A percentile compares a stretch with the other conserved stretches of the same genome.
phyloP scores from a whole-genome alignment of 2,888 invertebrate genomes.

The Trachelus troglodyta region DNA sequence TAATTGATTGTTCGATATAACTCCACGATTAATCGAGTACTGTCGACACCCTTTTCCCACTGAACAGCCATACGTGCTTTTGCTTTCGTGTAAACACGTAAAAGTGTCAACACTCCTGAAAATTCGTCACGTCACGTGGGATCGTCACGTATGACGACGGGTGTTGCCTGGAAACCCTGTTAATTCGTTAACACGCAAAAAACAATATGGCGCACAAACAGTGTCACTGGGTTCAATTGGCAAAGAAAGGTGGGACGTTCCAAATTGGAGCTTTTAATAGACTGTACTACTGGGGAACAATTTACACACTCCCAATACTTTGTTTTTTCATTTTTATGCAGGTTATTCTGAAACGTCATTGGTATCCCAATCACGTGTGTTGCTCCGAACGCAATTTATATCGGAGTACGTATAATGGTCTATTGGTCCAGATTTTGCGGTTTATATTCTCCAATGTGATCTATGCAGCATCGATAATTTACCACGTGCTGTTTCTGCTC shows the following conservation, averaged over 20 bases:
- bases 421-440: neutral
- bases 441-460: neutral
- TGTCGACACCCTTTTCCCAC: constrained; percentile 13
- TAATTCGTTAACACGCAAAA: no score
- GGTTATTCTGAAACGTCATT: neutral
- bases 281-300: constrained; percentile 1
- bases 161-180: no score
- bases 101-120: no score
- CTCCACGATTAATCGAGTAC: constrained; percentile 22
- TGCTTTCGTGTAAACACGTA: no score
- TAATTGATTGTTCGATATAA: constrained; percentile 24
- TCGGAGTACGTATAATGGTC: neutral
- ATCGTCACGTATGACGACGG: no score
- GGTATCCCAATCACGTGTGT: neutral
- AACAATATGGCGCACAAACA: no score
- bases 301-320: neutral
- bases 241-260: no score
- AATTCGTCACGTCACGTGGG: no score
- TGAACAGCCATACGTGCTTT: neutral
- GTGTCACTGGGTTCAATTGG: no score
- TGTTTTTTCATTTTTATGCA: no score
- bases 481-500: neutral
- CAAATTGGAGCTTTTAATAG: no score
- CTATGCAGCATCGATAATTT: neutral
- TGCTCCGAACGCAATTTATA: neutral